Base-by-base conservation (phyloP, 2,113 vertebrate genomes). In the Bos indicus region DNA sequence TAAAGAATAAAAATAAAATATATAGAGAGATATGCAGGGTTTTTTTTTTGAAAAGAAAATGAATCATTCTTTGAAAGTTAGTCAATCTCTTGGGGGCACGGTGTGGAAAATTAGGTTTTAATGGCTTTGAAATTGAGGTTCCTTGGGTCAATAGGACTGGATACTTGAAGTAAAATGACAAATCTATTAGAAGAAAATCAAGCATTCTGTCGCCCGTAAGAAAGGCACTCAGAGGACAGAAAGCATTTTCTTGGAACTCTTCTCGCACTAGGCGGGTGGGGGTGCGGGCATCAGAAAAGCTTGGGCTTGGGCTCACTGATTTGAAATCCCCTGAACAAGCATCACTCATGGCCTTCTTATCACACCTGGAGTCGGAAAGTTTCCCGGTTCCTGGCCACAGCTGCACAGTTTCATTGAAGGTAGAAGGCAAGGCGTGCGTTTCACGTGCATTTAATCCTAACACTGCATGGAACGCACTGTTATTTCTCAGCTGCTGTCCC, bases 91-190 rank as follows among this genome's bases (percentile, higher is more conserved):
- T 98, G 87, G 97, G 98, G 98, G 98, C 98, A 97, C 59, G 80
- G 56, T 97, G 95, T 98, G 97, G 98, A 98, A 99, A 98, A 98
- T 98, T 96, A 98, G 98, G 97, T 98, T 98, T 99, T 99, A 98
- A 99, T 98, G 97, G 98, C 98, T 98, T 97, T 98, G 98, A 97
- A 98, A 98, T 98, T 97, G 98, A 99, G 98, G 98, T 99, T 98
- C 98, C 95, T 51, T 4, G 46, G 98, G 99, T 99, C 98, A 99
- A 98, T 92, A 97, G 98, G 96, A 98, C 98, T 94, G 97, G 98
- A 95, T 97, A 96, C 98, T 98, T 96, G 97, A 97, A 90, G 80
- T 97, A 93, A 98, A 97, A 97, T 98, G 98, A 98, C 98, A 98
- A 97, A 98, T 97, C 98, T 98, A 91, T 98, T 98, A 98, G 98